A percentile compares a stretch with the other conserved stretches of the same genome.
Evolutionary conservation across 2,113 vertebrate species (phyloP).

Genomic region (Erinaceus europaeus): DNA sequence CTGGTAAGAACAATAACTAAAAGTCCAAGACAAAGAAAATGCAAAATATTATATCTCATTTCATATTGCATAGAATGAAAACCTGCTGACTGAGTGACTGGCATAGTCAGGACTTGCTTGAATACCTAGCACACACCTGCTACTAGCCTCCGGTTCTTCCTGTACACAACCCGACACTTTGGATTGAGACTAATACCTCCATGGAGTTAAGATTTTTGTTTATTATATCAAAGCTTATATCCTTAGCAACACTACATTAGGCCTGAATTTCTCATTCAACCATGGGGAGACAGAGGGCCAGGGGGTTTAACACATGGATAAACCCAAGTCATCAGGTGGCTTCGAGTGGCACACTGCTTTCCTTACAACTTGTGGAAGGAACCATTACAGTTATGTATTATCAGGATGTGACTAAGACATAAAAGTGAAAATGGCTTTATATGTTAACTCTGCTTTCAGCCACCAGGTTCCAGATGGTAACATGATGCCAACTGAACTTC

Average conservation of each 20-base stretch:
- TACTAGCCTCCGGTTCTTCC: background rate
- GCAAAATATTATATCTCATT: background rate
- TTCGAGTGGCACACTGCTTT: background rate
- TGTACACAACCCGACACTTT: background rate
- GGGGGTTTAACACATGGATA: background rate
- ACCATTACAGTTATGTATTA: background rate
- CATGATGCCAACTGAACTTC: too few relatives aligned
- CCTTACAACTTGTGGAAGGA: background rate
- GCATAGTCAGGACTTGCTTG: background rate
- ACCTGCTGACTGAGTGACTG: background rate
- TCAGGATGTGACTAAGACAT: background rate
- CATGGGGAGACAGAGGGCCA: background rate
- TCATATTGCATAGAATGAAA: background rate
- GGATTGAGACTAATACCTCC: background rate
- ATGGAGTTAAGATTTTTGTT: background rate
- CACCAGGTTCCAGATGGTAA: too few relatives aligned
- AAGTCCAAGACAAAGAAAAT: background rate
- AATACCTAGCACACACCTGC: background rate
- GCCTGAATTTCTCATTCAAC: background rate
- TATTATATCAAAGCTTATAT: background rate
- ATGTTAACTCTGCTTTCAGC: too few relatives aligned
- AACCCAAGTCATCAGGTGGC: background rate
- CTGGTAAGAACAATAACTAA: background rate
- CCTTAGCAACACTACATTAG: background rate
- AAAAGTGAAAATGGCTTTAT: background rate